These are phyloP conservation scores for Pipistrellus nathusii DNA, from an alignment of 2,797 vertebrate genomes.

Conservation along the genomic window DNA sequence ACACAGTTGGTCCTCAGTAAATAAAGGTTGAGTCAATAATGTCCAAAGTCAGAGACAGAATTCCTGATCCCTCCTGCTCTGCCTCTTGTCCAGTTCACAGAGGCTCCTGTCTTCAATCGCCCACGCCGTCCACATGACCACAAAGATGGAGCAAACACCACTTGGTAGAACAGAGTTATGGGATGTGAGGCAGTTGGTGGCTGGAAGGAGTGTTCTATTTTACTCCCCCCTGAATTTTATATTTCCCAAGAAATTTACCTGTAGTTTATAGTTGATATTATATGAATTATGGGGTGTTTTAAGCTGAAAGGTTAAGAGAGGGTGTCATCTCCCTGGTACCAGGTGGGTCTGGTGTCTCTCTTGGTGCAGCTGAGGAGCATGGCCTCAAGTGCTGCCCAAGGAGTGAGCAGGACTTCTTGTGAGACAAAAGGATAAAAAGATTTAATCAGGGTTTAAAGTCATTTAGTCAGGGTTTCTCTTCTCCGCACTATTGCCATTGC, in stretches of 20 bases:
- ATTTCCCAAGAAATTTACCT: not conserved
- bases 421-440: not conserved
- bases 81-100: rapidly evolving
- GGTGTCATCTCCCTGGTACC: not conserved
- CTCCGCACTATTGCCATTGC: rapidly evolving
- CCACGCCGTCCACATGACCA: rapidly evolving
- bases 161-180: rapidly evolving
- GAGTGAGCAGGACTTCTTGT: rapidly evolving
- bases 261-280: not conserved
- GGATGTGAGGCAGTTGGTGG: not conserved
- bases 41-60: rapidly evolving
- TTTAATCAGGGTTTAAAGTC: no score
- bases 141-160: rapidly evolving
- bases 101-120: not conserved
- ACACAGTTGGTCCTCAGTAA: not conserved
- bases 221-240: not conserved
- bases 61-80: not conserved
- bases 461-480: not conserved
- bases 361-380: not conserved
- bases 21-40: not conserved
- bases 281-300: not conserved
- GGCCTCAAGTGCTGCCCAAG: not conserved
- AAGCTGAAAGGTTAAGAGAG: not conserved
- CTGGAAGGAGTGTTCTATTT: not conserved
- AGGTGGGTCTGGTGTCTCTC: not conserved